phyloP scores from a whole-genome alignment of 2,113 vertebrate species.

The Scartelaos histophorus region DNA sequence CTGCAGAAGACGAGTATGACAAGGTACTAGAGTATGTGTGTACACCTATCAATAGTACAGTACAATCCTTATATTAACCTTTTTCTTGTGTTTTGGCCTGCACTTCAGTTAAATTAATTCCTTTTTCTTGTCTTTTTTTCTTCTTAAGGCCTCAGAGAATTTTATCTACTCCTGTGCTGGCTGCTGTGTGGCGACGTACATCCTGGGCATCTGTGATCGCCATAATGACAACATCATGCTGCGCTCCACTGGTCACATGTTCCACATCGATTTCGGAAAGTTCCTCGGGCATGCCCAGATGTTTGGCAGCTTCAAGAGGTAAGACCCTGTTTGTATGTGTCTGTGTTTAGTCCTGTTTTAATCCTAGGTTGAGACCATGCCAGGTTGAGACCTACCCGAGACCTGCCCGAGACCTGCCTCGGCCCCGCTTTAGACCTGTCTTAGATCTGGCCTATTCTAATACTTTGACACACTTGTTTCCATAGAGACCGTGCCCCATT shows the following conservation, averaged over 20 bases:
- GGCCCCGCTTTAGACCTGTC: neutral
- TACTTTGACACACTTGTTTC: constrained; percentile 19
- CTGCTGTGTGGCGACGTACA: constrained; percentile 96
- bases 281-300: constrained; percentile 97
- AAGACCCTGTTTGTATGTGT: neutral
- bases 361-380: neutral
- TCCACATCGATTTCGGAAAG: constrained; percentile 98
- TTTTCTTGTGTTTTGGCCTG: neutral
- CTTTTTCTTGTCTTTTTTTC: too few relatives aligned
- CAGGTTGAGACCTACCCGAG: neutral
- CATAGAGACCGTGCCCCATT: constrained; percentile 94
- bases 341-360: neutral
- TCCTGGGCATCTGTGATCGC: constrained; percentile 96
- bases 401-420: neutral
- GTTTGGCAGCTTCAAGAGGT: constrained; percentile 99
- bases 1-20: constrained; percentile 96
- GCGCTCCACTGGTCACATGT: constrained; percentile 96
- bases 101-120: neutral
- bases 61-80: too few relatives aligned
- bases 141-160: constrained; percentile 91
- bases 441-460: neutral
- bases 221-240: constrained; percentile 99
- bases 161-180: constrained; percentile 99
- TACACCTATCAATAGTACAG: neutral
- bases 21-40: constrained; percentile 78